Conservation (phyloP, 1,140 invertebrate genomes). For the Saccostrea echinata region DNA sequence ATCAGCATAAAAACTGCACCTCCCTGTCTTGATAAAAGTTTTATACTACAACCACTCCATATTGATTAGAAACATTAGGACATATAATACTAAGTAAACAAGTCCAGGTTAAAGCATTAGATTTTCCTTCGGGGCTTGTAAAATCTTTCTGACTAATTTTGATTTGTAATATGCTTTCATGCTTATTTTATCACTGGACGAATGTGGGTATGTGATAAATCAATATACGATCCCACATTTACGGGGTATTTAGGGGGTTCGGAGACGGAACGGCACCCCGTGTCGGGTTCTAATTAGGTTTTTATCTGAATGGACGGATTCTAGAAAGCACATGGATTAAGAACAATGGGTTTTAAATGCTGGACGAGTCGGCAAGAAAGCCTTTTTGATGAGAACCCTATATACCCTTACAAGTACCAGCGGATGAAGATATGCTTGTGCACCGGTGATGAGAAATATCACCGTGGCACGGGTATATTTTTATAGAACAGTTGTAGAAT, state of each 20-base stretch:
- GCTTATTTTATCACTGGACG: background rate
- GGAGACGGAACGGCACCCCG: background rate
- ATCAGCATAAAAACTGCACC: background rate
- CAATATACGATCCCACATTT: background rate
- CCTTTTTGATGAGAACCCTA: too few relatives aligned
- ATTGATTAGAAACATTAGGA: conserved; percentile 27
- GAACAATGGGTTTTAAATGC: background rate
- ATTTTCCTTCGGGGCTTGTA: conserved; percentile 1
- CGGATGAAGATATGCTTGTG: too few relatives aligned
- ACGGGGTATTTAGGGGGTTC: background rate
- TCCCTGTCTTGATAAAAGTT: background rate
- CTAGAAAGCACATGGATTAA: background rate
- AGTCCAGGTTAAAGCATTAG: conserved; percentile 14
- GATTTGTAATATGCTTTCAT: conserved; percentile 6
- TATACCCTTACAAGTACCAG: too few relatives aligned
- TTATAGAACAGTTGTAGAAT: too few relatives aligned
- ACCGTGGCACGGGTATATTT: too few relatives aligned
- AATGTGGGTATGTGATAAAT: background rate
- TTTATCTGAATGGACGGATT: background rate
- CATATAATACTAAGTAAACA: conserved; percentile 14
- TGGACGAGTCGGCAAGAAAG: background rate
- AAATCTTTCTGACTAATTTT: conserved; percentile 25
- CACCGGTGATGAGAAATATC: too few relatives aligned
- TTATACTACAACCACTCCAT: background rate
- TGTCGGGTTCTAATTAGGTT: background rate